These are phyloP conservation scores for Gnathonemus echidnorhynchus DNA, from an alignment of 2,113 vertebrate genomes.

Conservation along the genomic window DNA sequence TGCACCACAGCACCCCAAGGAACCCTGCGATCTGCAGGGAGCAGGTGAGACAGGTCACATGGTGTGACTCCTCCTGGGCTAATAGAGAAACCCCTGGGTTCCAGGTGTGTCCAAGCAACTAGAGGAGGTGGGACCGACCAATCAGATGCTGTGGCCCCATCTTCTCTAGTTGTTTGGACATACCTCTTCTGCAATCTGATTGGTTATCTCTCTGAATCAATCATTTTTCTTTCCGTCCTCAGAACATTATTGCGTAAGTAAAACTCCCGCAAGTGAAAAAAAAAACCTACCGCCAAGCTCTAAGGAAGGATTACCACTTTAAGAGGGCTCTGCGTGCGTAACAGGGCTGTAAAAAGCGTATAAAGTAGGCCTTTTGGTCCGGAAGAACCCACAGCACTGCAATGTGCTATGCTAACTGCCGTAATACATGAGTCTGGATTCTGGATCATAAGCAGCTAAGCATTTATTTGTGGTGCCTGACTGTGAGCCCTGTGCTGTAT, in stretches of 20 bases:
- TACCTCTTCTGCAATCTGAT: too few species aligned
- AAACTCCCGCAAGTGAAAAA: too few species aligned
- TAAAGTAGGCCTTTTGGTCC: neutral
- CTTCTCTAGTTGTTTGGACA: too few species aligned
- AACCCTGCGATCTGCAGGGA: constrained; percentile 83
- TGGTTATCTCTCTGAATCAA: too few species aligned
- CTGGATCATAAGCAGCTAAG: neutral
- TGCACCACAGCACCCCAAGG: constrained; percentile 91
- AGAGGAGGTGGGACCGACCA: too few species aligned
- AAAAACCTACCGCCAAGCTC: neutral
- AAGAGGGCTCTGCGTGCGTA: neutral
- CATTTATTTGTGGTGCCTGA: neutral
- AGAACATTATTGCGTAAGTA: too few species aligned
- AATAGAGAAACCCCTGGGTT: neutral
- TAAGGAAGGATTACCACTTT: neutral
- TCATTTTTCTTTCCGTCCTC: too few species aligned
- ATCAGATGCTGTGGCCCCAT: too few species aligned
- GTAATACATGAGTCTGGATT: neutral
- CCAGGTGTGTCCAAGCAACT: neutral
- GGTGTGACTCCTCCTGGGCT: neutral
- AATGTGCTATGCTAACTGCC: neutral
- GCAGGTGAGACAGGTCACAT: neutral
- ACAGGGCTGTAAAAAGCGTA: neutral
- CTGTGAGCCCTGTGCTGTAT: neutral
- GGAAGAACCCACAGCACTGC: neutral